Percentiles rank a stretch among this genome's conserved stretches.
Evolutionary conservation across 1,140 invertebrate species (phyloP).

Genomic region (Rhopalosiphum padi): DNA sequence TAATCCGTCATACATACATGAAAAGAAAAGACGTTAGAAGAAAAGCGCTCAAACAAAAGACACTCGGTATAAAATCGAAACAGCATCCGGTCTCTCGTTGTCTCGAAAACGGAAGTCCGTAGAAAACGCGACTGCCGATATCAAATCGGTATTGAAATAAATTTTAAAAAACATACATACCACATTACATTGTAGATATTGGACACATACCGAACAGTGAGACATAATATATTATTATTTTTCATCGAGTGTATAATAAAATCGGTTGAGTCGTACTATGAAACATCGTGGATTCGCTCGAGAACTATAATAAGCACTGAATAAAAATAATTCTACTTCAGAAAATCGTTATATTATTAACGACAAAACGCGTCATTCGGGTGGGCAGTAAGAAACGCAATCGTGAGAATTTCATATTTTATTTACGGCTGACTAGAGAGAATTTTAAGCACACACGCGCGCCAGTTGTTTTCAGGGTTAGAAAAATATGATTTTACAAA

Average conservation of each 20-base stretch:
- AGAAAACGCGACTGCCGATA: neutral
- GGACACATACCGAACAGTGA: neutral
- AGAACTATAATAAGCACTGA: neutral
- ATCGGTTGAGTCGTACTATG: neutral
- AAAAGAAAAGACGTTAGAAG: neutral
- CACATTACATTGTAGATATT: neutral
- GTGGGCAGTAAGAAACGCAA: neutral
- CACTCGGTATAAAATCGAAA: neutral
- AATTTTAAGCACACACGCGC: neutral
- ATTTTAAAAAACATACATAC: neutral
- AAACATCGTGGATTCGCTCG: neutral
- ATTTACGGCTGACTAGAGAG: neutral
- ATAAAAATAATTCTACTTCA: neutral
- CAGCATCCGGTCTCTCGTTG: neutral
- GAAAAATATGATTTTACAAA: neutral
- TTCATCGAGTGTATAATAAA: neutral
- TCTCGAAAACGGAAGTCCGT: neutral
- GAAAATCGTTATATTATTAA: neutral
- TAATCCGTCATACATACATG: neutral
- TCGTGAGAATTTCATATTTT: neutral
- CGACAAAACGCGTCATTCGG: neutral
- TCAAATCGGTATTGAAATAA: neutral
- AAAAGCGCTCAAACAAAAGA: neutral
- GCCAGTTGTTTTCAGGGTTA: neutral
- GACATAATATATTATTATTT: neutral